Conservation (phyloP, 2,113 vertebrate genomes). For the Nesoenas mayeri region DNA sequence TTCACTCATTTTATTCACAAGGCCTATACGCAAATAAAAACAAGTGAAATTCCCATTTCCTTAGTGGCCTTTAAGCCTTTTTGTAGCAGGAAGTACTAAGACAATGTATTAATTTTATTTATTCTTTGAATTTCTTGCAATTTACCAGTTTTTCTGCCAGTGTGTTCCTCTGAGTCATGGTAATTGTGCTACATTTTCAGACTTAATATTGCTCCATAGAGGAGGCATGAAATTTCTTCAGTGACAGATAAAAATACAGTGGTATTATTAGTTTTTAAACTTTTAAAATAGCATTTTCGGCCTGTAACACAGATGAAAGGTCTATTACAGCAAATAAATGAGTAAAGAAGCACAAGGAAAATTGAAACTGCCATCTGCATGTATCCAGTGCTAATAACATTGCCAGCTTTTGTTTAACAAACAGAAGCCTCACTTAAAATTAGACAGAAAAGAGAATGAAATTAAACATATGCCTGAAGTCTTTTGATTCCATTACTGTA, state of each 20-base stretch:
- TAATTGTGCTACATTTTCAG: background rate
- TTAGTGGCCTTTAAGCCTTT: background rate
- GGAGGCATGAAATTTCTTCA: background rate
- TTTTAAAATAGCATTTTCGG: background rate
- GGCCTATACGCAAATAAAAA: background rate
- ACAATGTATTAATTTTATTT: background rate
- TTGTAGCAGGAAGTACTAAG: background rate
- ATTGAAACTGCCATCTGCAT: background rate
- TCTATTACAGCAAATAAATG: background rate
- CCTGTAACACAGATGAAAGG: background rate
- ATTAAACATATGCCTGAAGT: background rate
- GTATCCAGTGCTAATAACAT: background rate
- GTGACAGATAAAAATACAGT: background rate
- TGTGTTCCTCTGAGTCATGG: background rate
- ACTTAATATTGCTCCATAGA: background rate
- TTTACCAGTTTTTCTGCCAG: background rate
- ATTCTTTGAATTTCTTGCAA: background rate
- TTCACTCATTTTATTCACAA: background rate
- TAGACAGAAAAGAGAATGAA: background rate
- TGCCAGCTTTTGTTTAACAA: background rate
- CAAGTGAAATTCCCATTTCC: background rate
- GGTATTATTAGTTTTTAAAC: background rate
- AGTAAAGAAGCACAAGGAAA: background rate
- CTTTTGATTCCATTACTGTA: background rate
- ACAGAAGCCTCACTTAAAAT: constrained; percentile 16